Conservation (phyloP, 2,113 vertebrate species). For the Balaenoptera acutorostrata region DNA sequence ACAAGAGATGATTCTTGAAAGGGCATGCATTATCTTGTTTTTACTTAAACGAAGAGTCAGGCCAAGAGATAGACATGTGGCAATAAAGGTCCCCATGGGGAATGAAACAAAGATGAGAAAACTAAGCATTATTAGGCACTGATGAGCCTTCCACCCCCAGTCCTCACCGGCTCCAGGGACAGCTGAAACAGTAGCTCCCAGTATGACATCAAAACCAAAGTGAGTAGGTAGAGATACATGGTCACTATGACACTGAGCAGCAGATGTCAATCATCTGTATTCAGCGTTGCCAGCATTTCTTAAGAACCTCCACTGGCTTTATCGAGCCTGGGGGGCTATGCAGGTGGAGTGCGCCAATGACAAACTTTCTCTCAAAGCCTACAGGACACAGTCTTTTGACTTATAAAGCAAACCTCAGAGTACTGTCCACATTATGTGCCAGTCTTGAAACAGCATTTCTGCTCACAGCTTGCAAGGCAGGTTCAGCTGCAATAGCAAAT, state of each 20-base stretch:
- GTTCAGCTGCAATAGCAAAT: constrained; percentile 51
- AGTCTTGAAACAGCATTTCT: constrained; percentile 42
- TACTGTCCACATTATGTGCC: constrained; percentile 44
- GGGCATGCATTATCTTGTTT: neutral
- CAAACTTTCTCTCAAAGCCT: neutral
- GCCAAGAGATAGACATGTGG: neutral
- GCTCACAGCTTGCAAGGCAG: neutral
- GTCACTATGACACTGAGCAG: neutral
- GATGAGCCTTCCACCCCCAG: neutral
- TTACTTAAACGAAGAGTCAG: neutral
- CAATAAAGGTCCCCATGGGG: neutral
- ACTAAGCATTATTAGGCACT: neutral
- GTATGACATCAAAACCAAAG: neutral
- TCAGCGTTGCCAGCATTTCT: neutral
- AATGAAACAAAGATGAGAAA: neutral
- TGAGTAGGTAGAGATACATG: neutral
- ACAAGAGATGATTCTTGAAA: neutral
- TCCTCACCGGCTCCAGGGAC: neutral
- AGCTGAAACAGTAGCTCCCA: neutral
- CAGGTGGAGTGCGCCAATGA: neutral
- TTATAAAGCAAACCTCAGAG: neutral
- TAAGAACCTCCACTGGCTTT: neutral
- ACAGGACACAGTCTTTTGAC: neutral
- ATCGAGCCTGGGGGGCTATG: neutral
- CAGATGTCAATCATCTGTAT: neutral